phyloP scores from a whole-genome alignment of 2,797 vertebrate species.

The Periparus ater region DNA sequence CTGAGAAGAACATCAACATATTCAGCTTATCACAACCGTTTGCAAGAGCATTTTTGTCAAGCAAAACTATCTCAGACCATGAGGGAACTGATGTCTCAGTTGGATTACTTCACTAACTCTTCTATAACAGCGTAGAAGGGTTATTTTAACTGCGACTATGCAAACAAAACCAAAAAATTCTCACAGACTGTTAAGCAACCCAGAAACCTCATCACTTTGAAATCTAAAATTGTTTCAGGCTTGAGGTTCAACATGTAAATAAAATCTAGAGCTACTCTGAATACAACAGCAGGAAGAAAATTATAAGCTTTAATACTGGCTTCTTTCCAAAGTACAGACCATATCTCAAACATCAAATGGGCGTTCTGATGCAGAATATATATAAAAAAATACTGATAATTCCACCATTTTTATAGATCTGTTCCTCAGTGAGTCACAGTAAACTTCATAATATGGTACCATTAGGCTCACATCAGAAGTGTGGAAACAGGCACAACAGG shows the following conservation, averaged over 20 bases:
- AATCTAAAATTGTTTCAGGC: not conserved
- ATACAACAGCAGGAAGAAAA: constrained; percentile 8
- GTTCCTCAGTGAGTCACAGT: not conserved
- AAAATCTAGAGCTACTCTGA: not conserved
- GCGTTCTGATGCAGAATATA: not conserved
- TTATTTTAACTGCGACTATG: constrained; percentile 51
- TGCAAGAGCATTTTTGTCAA: constrained; percentile 63
- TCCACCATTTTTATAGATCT: not conserved
- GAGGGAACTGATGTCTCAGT: constrained; percentile 12
- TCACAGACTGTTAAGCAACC: not conserved
- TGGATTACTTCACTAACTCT: constrained; percentile 53
- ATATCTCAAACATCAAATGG: not conserved
- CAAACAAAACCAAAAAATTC: constrained; percentile 43
- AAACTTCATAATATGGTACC: not conserved
- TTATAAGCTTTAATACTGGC: not conserved
- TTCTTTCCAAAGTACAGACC: not conserved
- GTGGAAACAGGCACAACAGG: not conserved
- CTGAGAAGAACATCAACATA: constrained; percentile 66
- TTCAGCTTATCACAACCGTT: constrained; percentile 35
- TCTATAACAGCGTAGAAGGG: not conserved
- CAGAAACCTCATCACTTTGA: constrained; percentile 6
- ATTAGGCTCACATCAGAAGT: not conserved
- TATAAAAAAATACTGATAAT: not conserved
- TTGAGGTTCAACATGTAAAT: not conserved
- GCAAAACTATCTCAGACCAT: constrained; percentile 67